phyloP scores from a whole-genome alignment of 2,797 vertebrate species.

The Coregonus ussuriensis region DNA sequence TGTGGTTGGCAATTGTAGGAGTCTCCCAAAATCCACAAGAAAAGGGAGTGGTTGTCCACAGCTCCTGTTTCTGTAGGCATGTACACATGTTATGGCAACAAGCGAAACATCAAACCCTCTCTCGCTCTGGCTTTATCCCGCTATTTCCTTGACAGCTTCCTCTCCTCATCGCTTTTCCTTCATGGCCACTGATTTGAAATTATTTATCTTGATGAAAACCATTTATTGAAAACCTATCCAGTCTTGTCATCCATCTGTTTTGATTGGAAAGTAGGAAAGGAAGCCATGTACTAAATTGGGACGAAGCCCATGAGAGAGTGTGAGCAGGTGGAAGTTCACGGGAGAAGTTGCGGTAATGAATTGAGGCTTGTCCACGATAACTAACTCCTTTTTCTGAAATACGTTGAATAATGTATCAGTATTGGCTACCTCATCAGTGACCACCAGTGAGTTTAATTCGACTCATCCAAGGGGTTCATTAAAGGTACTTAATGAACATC shows the following conservation, averaged over 20 bases:
- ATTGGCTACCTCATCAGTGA: conserved; percentile 1
- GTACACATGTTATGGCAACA: no score
- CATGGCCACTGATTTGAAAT: background rate
- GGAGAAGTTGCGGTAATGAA: background rate
- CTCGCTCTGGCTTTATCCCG: background rate
- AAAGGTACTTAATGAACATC: conserved; percentile 20
- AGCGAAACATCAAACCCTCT: background rate
- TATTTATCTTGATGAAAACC: background rate
- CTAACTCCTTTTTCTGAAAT: conserved; percentile 14
- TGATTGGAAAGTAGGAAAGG: background rate
- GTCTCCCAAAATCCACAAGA: background rate
- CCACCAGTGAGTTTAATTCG: background rate
- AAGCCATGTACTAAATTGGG: background rate
- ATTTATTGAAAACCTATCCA: background rate
- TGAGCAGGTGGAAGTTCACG: background rate
- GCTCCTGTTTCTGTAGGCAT: no score
- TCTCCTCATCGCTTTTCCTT: background rate
- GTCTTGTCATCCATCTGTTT: background rate
- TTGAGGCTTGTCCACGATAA: background rate
- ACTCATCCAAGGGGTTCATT: conserved; percentile 5
- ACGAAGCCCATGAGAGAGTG: background rate
- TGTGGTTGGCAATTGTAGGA: background rate
- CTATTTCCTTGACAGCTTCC: background rate
- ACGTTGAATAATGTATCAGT: conserved; percentile 9
- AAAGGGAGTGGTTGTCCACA: no score